Conservation (phyloP, 92 coral and sea anemone species). For the Zoanthus gigantus region DNA sequence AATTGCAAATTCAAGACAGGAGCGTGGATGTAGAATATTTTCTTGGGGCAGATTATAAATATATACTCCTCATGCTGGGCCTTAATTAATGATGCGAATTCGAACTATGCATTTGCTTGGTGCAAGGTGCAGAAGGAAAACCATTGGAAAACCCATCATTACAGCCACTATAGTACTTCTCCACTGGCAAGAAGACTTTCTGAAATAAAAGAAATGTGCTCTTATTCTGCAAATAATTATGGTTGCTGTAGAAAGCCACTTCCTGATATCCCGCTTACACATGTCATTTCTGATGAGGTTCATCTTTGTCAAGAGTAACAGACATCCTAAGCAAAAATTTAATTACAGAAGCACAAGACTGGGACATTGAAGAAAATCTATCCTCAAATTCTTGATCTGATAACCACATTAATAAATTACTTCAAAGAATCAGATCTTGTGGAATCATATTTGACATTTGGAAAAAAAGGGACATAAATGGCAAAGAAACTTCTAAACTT, state of each 20-base stretch:
- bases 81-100: not conserved
- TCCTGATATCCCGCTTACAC: too few species aligned
- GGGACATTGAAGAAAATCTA: constrained; percentile 16
- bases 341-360: constrained; percentile 16
- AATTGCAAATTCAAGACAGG: not conserved
- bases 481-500: constrained; percentile 43
- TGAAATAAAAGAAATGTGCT: constrained; percentile 24
- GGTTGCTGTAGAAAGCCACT: constrained; percentile 19
- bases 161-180: not conserved
- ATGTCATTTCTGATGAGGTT: not conserved
- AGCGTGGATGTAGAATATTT: not conserved
- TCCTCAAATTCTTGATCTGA: not conserved
- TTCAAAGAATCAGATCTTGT: constrained; percentile 54
- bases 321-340: not conserved
- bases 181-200: not conserved
- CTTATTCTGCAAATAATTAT: not conserved
- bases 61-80: not conserved
- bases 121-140: not conserved
- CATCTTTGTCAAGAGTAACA: constrained; percentile 13
- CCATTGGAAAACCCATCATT: not conserved
- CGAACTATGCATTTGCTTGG: not conserved
- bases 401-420: not conserved
- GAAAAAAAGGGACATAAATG: constrained; percentile 57
- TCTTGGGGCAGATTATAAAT: not conserved
- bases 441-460: constrained; percentile 60